Conservation (phyloP, 2,797 vertebrate species). For the Mormyrus hasselquistii region DNA sequence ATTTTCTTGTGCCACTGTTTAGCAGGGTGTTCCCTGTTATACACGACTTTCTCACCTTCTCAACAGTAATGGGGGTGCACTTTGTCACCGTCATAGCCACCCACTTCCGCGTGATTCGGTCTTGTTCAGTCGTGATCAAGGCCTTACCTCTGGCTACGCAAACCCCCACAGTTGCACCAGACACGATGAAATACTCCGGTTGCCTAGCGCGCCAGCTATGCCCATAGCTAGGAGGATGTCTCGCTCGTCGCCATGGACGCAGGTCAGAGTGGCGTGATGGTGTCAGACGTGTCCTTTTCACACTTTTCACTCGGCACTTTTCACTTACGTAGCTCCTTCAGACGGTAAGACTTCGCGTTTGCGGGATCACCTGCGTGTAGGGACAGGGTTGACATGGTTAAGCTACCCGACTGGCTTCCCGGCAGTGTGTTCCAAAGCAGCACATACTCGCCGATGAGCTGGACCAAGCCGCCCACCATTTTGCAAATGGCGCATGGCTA, state of each 20-base stretch:
- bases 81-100: constrained; percentile 9
- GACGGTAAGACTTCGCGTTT: not conserved
- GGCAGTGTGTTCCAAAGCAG: not conserved
- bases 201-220: not conserved
- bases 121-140: not conserved
- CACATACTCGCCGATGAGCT: not conserved
- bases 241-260: not conserved
- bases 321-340: not conserved
- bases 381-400: not conserved
- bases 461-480: not conserved
- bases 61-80: constrained; percentile 7
- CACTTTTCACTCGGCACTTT: not conserved
- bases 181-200: not conserved
- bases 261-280: not conserved
- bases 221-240: not conserved
- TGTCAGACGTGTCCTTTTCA: not conserved
- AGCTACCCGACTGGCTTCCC: not conserved
- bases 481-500: not conserved
- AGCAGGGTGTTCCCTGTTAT: constrained; percentile 4
- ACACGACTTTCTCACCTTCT: constrained; percentile 15
- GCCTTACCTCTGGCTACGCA: not conserved
- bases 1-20: not conserved
- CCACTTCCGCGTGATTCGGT: not conserved
- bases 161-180: not conserved
- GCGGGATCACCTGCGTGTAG: not conserved